A percentile compares a stretch with the other conserved stretches of the same genome.
These are phyloP conservation scores for Rhaphigaster nebulosa DNA, from an alignment of 2,888 invertebrate genomes.

Conservation along the genomic window DNA sequence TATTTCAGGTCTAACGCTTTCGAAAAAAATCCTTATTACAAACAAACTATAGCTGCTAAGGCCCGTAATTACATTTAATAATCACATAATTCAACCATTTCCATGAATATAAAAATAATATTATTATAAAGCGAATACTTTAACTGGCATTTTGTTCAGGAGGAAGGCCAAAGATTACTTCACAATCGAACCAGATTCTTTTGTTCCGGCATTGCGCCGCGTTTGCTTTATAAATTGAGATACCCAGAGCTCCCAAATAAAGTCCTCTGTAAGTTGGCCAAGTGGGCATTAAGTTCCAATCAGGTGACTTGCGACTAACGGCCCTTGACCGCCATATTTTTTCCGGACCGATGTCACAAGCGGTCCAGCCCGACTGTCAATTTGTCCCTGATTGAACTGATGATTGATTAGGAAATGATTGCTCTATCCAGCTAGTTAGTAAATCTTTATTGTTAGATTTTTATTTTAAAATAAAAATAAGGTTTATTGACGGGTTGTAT, in stretches of 20 bases:
- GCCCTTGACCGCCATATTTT: not conserved
- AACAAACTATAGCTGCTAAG: no score
- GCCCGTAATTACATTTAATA: no score
- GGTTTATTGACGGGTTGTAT: no score
- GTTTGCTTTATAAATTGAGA: no score
- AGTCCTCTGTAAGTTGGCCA: not conserved
- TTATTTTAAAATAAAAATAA: no score
- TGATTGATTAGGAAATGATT: conserved; percentile 1
- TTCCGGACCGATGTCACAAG: not conserved
- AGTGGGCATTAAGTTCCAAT: not conserved
- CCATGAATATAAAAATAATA: no score
- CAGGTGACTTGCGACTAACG: not conserved
- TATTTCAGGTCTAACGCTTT: no score
- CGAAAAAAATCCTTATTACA: no score
- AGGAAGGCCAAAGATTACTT: not conserved
- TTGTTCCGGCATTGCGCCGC: not conserved
- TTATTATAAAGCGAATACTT: no score
- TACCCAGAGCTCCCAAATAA: not conserved
- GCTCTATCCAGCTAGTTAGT: not conserved
- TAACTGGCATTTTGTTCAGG: not conserved
- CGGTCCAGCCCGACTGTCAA: not conserved
- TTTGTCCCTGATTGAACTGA: not conserved
- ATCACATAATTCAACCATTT: no score
- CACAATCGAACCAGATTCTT: not conserved
- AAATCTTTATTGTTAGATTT: not conserved